These are phyloP conservation scores for Synanthedon formicaeformis DNA, from an alignment of 2,888 invertebrate species.

Conservation along the genomic window DNA sequence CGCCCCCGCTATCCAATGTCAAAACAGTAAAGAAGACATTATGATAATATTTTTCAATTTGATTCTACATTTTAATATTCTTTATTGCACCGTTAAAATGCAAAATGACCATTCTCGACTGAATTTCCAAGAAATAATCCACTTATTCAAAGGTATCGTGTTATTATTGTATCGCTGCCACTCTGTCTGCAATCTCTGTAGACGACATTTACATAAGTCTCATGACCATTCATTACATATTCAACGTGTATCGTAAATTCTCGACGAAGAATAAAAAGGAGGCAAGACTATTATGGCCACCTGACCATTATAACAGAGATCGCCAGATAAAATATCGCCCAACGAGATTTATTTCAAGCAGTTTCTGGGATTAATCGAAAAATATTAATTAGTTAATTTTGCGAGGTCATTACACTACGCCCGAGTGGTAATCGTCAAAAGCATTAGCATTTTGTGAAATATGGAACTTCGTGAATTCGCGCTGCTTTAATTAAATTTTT, in stretches of 20 bases:
- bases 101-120: not conserved
- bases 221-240: conserved; percentile 38
- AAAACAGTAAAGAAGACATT: too few relatives aligned
- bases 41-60: not conserved
- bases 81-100: not conserved
- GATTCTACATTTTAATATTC: not conserved
- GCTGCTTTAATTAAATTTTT: too few relatives aligned
- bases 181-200: conserved; percentile 47
- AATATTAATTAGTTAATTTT: conserved; percentile 44
- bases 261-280: conserved; percentile 40
- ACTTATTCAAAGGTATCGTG: not conserved
- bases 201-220: conserved; percentile 41
- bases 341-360: conserved; percentile 44
- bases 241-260: conserved; percentile 44
- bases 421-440: too few relatives aligned
- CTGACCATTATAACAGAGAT: conserved; percentile 35
- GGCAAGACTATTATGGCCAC: conserved; percentile 30
- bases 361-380: conserved; percentile 36
- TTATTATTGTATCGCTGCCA: conserved; percentile 34
- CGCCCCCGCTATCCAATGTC: too few relatives aligned
- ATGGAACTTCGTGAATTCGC: too few relatives aligned
- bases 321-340: conserved; percentile 32
- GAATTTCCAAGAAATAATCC: not conserved
- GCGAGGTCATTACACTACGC: conserved; percentile 31
- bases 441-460: too few relatives aligned